A percentile compares a stretch with the other conserved stretches of the same genome.
These are phyloP conservation scores for Cavia porcellus DNA, from an alignment of 2,113 vertebrate genomes.

Conservation along the genomic window DNA sequence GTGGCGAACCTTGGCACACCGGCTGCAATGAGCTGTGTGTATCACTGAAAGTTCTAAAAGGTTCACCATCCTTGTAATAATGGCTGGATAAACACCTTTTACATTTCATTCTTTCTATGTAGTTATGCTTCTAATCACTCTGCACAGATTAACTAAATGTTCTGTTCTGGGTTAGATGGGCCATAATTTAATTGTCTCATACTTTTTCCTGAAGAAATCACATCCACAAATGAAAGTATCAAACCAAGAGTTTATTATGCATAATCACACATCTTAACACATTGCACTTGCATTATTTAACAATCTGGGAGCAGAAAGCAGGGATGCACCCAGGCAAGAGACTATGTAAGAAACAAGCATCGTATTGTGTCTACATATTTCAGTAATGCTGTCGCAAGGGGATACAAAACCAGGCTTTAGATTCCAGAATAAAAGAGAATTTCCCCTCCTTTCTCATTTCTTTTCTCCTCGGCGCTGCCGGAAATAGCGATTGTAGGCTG, in stretches of 20 bases:
- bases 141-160: background rate
- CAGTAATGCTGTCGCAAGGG: slow-evolving; percentile 74
- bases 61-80: background rate
- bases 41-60: background rate
- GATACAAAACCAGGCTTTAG: slow-evolving; percentile 73
- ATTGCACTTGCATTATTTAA: slow-evolving; percentile 63
- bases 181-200: background rate
- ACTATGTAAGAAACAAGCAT: slow-evolving; percentile 84
- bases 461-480: slow-evolving; percentile 71
- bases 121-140: background rate
- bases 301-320: slow-evolving; percentile 72
- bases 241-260: slow-evolving; percentile 87
- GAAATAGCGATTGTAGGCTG: slow-evolving; percentile 93
- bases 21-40: background rate
- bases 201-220: slow-evolving; percentile 64
- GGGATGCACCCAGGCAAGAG: slow-evolving; percentile 75
- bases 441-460: slow-evolving; percentile 66
- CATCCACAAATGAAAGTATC: slow-evolving; percentile 81
- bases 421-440: slow-evolving; percentile 7
- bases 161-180: background rate
- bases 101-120: background rate
- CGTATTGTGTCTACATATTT: slow-evolving; percentile 76
- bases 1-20: background rate
- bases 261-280: slow-evolving; percentile 78
- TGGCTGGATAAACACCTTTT: background rate